Evolutionary conservation across 2,113 vertebrate species (phyloP).

Genomic region (Misgurnus anguillicaudatus): DNA sequence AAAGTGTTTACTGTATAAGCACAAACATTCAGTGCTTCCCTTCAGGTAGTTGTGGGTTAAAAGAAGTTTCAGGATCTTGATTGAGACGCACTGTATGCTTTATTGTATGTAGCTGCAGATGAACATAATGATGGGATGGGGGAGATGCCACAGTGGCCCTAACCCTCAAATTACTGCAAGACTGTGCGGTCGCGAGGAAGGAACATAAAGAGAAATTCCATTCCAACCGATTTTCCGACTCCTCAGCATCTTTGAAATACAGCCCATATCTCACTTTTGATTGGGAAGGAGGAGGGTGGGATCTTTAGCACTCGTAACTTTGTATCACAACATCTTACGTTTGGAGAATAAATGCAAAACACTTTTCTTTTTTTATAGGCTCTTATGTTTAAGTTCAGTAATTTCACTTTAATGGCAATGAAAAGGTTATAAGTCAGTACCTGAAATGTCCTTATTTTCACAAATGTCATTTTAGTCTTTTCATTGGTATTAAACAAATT

Average conservation of each 20-base stretch:
- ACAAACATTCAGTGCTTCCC: constrained; percentile 8
- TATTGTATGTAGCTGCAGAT: constrained; percentile 58
- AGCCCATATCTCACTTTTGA: constrained; percentile 37
- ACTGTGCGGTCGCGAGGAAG: constrained; percentile 47
- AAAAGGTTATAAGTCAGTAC: too few relatives aligned
- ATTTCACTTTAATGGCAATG: too few relatives aligned
- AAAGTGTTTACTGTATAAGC: background rate
- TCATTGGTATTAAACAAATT: too few relatives aligned
- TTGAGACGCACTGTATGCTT: constrained; percentile 67
- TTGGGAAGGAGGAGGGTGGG: constrained; percentile 6
- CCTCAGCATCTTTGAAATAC: constrained; percentile 49
- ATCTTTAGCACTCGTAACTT: background rate
- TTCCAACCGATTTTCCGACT: constrained; percentile 35
- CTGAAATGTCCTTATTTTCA: too few relatives aligned
- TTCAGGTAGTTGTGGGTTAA: constrained; percentile 15
- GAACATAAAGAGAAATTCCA: constrained; percentile 49
- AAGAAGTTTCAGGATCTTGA: constrained; percentile 38
- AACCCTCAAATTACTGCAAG: constrained; percentile 55
- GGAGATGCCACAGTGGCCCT: constrained; percentile 45
- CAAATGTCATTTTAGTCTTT: too few relatives aligned
- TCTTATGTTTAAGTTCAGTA: too few relatives aligned
- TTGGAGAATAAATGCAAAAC: background rate
- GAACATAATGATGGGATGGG: constrained; percentile 57
- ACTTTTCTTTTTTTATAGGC: too few relatives aligned
- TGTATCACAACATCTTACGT: background rate